Evolutionary conservation across 2,797 vertebrate species (phyloP).

Genomic region (Astyanax mexicanus): DNA sequence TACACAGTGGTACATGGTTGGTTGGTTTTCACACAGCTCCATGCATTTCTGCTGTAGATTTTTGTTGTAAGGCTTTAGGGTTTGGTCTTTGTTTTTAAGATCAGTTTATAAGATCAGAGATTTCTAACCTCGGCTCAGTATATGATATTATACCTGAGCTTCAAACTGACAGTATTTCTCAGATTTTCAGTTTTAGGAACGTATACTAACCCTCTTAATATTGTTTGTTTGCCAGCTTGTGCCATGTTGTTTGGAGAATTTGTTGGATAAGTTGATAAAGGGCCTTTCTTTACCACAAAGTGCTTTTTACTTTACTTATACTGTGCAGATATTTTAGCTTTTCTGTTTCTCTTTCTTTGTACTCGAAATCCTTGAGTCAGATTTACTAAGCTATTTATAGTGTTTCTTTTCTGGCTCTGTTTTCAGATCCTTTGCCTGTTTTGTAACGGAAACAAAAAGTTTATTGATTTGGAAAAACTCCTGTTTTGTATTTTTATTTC

Average conservation of each 20-base stretch:
- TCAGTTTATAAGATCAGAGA: slow-evolving; percentile 26
- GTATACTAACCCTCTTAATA: slow-evolving; percentile 45
- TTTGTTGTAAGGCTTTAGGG: neutral
- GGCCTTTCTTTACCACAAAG: slow-evolving; percentile 45
- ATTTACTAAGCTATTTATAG: slow-evolving; percentile 19
- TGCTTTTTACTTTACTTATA: slow-evolving; percentile 44
- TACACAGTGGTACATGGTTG: neutral
- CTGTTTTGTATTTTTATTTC: too few relatives aligned
- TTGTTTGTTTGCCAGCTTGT: slow-evolving; percentile 31
- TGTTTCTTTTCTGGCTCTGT: neutral
- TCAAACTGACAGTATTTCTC: slow-evolving; percentile 10
- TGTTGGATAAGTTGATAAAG: slow-evolving; percentile 23
- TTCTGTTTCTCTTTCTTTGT: neutral
- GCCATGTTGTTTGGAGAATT: slow-evolving; percentile 24
- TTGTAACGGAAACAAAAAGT: neutral
- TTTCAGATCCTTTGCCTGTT: slow-evolving; percentile 3
- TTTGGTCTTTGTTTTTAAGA: slow-evolving; percentile 4
- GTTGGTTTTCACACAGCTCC: neutral
- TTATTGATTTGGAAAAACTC: neutral
- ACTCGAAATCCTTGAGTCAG: neutral
- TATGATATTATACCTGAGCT: slow-evolving; percentile 12
- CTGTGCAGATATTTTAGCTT: neutral
- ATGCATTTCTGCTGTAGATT: neutral
- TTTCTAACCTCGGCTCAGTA: slow-evolving; percentile 17
- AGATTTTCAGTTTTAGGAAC: slow-evolving; percentile 8